These are phyloP conservation scores for Poecilia gillii DNA, from an alignment of 2,797 vertebrate genomes.

Conservation along the genomic window DNA sequence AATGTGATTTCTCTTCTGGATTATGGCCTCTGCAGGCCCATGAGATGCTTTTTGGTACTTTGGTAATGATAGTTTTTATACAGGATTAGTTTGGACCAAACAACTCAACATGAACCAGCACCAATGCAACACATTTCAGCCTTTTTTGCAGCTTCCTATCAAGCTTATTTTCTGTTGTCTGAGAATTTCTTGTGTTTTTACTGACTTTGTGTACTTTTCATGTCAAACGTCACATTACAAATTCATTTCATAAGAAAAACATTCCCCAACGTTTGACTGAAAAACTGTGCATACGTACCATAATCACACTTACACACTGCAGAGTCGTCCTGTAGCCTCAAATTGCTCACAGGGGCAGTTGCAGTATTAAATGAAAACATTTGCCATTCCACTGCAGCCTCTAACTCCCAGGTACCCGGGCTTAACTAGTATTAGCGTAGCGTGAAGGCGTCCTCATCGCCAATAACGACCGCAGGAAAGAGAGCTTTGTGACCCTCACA, in stretches of 20 bases:
- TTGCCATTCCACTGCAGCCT: conserved; percentile 66
- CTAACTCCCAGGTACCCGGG: conserved; percentile 62
- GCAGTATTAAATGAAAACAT: conserved; percentile 77
- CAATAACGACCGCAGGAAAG: conserved; percentile 70
- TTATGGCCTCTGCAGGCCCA: neutral
- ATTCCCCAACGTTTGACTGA: conserved; percentile 45
- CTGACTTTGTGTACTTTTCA: neutral
- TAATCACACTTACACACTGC: conserved; percentile 33
- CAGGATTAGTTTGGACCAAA: neutral
- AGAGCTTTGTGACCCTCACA: conserved; percentile 57
- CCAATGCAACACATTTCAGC: neutral
- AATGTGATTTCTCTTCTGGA: neutral
- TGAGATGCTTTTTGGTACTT: neutral
- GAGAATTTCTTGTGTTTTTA: neutral
- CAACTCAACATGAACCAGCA: neutral
- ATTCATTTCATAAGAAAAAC: neutral
- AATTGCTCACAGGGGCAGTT: conserved; percentile 71
- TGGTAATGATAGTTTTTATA: neutral
- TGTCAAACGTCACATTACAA: neutral
- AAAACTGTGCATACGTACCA: conserved; percentile 45
- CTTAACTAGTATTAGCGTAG: conserved; percentile 74
- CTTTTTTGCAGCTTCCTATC: neutral
- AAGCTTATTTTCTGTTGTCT: neutral
- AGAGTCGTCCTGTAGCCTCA: conserved; percentile 69
- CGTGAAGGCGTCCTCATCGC: conserved; percentile 52